phyloP scores from a whole-genome alignment of 2,797 vertebrate genomes.

The Pantherophis vulpinus region DNA sequence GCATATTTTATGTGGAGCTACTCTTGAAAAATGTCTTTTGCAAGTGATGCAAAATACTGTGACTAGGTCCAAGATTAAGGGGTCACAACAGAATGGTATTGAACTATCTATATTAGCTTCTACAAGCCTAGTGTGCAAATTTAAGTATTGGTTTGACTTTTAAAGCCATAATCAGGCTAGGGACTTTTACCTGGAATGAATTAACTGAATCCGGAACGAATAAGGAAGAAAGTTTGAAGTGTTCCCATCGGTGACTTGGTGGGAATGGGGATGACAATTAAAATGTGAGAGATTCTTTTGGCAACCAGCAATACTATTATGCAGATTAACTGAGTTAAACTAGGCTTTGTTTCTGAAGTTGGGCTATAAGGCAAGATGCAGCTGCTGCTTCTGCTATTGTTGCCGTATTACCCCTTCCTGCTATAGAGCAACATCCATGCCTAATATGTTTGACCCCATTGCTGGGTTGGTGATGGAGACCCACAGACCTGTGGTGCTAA shows the following conservation, averaged over 20 bases:
- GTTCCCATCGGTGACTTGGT: background rate
- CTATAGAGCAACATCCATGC: background rate
- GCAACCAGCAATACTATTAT: background rate
- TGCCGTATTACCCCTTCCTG: background rate
- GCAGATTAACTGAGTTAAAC: background rate
- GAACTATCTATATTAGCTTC: background rate
- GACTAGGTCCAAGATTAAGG: background rate
- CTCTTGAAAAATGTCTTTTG: background rate
- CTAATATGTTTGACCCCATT: background rate
- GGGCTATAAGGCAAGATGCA: background rate
- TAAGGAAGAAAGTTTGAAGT: background rate
- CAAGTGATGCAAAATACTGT: background rate
- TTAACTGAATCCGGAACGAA: background rate
- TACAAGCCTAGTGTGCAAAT: background rate
- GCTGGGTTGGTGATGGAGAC: background rate
- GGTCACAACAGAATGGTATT: background rate
- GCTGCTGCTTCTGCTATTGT: background rate
- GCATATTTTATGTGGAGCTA: background rate
- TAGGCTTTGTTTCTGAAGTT: background rate
- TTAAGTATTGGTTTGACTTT: background rate
- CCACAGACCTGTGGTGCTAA: background rate
- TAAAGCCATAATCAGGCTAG: background rate
- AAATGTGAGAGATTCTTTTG: background rate
- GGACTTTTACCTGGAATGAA: background rate
- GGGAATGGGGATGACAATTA: background rate